Evolutionary conservation across 92 coral and sea anemone species (phyloP).

Genomic region (Epizoanthus stellaris): DNA sequence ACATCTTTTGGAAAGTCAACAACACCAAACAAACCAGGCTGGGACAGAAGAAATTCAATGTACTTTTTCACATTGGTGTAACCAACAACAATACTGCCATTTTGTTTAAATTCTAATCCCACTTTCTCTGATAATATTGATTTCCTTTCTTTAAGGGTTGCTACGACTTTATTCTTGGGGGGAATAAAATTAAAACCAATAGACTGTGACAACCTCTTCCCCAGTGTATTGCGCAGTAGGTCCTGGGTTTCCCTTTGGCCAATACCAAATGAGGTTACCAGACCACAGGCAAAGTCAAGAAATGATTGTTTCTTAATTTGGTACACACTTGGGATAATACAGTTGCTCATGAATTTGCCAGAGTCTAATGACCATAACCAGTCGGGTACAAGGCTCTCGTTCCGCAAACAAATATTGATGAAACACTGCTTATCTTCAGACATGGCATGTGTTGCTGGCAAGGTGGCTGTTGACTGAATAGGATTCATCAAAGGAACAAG

Average conservation of each 20-base stretch:
- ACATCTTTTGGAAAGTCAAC: slow-evolving; percentile 1
- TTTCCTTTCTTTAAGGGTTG: slow-evolving; percentile 32
- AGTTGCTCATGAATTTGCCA: not conserved
- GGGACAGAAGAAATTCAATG: slow-evolving; percentile 10
- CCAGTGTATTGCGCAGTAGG: slow-evolving; percentile 29
- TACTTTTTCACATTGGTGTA: slow-evolving; percentile 1
- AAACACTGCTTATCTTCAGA: slow-evolving; percentile 4
- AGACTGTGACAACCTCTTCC: slow-evolving; percentile 18
- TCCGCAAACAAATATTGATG: not conserved
- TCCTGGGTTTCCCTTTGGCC: slow-evolving; percentile 24
- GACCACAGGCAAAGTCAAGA: slow-evolving; percentile 13
- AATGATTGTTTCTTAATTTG: not conserved
- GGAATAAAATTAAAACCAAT: slow-evolving; percentile 46
- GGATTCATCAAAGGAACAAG: not conserved
- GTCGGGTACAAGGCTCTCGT: not conserved
- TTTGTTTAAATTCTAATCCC: slow-evolving; percentile 18
- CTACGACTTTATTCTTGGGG: slow-evolving; percentile 29
- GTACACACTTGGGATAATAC: slow-evolving; percentile 8
- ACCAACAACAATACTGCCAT: slow-evolving; percentile 7
- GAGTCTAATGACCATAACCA: not conserved
- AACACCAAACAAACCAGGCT: not conserved
- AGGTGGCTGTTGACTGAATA: not conserved
- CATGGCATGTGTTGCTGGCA: slow-evolving; percentile 7
- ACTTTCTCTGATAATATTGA: slow-evolving; percentile 10
- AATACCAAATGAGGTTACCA: not conserved